These are phyloP conservation scores for Eidolon helvum DNA, from an alignment of 2,113 vertebrate genomes.

Conservation along the genomic window DNA sequence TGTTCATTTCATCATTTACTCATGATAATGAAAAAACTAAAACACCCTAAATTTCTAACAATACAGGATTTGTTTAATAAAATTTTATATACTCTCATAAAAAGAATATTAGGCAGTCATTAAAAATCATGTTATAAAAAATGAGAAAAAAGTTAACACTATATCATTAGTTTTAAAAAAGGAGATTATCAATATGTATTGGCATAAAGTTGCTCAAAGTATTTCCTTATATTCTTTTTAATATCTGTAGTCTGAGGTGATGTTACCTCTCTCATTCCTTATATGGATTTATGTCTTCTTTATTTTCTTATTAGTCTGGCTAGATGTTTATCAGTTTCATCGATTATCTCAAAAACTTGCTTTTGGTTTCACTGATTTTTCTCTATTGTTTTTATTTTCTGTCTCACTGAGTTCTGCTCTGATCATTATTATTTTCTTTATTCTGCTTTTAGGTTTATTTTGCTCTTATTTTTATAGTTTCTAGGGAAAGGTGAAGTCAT, in stretches of 20 bases:
- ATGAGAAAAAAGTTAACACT: not conserved
- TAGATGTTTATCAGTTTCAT: not conserved
- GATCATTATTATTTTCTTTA: too few species aligned
- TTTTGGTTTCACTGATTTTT: too few species aligned
- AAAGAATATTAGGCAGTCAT: not conserved
- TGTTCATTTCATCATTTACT: not conserved
- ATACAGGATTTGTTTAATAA: not conserved
- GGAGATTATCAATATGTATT: not conserved
- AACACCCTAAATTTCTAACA: not conserved
- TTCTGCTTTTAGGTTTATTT: too few species aligned
- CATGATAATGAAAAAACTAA: not conserved
- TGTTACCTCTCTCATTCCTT: not conserved
- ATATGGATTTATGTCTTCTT: not conserved
- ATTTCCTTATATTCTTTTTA: too few species aligned
- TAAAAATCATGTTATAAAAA: not conserved
- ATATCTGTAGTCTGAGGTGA: not conserved
- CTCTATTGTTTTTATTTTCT: too few species aligned
- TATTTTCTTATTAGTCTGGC: not conserved
- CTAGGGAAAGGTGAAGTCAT: not conserved
- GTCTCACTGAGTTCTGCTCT: too few species aligned
- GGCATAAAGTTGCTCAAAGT: too few species aligned
- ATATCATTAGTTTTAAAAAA: not conserved
- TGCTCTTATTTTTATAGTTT: too few species aligned
- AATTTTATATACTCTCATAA: not conserved
- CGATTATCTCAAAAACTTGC: not conserved